A percentile compares a stretch with the other conserved stretches of the same genome.
phyloP scores from a whole-genome alignment of 2,888 invertebrate genomes.

The Abrostola tripartita region DNA sequence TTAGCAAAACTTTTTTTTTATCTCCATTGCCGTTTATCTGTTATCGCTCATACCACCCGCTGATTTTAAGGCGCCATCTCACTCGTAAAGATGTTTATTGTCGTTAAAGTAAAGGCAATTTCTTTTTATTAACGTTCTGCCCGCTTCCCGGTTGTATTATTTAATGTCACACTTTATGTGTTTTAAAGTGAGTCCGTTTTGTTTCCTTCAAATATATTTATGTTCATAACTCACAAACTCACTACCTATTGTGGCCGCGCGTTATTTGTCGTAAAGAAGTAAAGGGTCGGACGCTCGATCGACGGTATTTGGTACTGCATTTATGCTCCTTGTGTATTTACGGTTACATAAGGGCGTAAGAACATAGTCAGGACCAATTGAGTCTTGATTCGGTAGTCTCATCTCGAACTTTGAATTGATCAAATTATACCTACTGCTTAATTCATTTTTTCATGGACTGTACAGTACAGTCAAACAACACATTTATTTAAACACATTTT shows the following conservation, averaged over 20 bases:
- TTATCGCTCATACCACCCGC: constrained; percentile 17
- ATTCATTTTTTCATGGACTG: too few species aligned
- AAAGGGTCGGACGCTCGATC: not conserved
- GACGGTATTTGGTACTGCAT: too few species aligned
- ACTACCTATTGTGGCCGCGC: constrained; percentile 21
- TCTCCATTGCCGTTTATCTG: constrained; percentile 2
- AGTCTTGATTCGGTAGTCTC: too few species aligned
- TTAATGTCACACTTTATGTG: constrained; percentile 54
- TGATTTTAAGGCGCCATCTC: constrained; percentile 37
- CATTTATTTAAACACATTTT: too few species aligned
- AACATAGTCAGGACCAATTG: too few species aligned
- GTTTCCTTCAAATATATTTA: constrained; percentile 44
- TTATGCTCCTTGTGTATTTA: too few species aligned
- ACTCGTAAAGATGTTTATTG: constrained; percentile 77
- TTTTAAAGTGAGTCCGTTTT: constrained; percentile 49
- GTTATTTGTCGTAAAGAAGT: constrained; percentile 5
- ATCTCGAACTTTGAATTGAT: too few species aligned
- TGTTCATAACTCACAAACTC: constrained; percentile 23
- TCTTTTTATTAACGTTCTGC: constrained; percentile 70
- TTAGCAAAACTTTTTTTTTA: not conserved
- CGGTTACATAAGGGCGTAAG: too few species aligned
- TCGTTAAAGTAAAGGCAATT: constrained; percentile 72
- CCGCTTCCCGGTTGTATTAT: constrained; percentile 69
- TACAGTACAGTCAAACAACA: too few species aligned
- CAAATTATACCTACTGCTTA: too few species aligned